Evolutionary conservation across 2,113 vertebrate species (phyloP).

Genomic region (Cinclus mexicanus): DNA sequence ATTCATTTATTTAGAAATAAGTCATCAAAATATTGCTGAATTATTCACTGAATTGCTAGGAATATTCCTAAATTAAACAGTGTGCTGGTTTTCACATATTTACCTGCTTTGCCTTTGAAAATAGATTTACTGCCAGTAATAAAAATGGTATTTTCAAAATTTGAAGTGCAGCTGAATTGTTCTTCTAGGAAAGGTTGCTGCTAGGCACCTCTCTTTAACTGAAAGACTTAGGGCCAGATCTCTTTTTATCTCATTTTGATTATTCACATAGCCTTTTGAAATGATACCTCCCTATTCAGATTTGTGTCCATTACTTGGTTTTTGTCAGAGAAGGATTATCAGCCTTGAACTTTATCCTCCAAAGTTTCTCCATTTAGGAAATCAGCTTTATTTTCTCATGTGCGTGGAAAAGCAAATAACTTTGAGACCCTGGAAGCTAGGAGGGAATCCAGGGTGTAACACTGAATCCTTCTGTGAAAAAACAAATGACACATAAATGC

Average conservation of each 20-base stretch:
- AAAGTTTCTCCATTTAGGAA: neutral
- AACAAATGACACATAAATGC: neutral
- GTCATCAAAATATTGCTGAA: neutral
- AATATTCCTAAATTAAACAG: neutral
- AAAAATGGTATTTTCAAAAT: neutral
- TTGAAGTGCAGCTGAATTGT: neutral
- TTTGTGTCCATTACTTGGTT: neutral
- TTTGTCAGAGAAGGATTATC: neutral
- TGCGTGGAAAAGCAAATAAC: neutral
- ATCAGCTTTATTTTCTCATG: neutral
- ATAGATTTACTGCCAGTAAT: neutral
- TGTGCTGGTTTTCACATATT: neutral
- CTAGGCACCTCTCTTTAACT: neutral
- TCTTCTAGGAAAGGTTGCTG: neutral
- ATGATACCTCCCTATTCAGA: neutral
- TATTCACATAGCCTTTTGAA: neutral
- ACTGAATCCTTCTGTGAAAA: neutral
- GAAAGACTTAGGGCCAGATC: neutral
- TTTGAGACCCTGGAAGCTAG: neutral
- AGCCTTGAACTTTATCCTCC: neutral
- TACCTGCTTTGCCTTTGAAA: neutral
- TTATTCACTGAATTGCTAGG: neutral
- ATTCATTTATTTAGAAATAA: neutral
- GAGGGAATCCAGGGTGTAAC: neutral
- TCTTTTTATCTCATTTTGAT: neutral